Percentiles rank a stretch among this genome's conserved stretches.
These are phyloP conservation scores for Melinaea menophilus DNA, from an alignment of 2,888 invertebrate genomes.

Conservation along the genomic window DNA sequence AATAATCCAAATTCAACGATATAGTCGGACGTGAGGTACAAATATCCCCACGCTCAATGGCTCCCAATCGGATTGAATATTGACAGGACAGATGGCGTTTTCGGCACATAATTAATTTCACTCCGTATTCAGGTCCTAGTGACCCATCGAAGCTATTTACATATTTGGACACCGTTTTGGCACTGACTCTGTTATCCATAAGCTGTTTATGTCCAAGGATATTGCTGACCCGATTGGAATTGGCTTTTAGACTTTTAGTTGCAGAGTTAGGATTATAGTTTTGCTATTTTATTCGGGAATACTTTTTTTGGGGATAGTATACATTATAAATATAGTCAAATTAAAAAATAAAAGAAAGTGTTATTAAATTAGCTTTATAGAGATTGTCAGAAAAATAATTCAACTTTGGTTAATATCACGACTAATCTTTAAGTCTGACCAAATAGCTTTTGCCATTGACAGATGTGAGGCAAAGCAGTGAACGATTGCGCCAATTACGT, in stretches of 20 bases:
- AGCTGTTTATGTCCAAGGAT: constrained; percentile 19
- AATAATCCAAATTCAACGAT: constrained; percentile 1
- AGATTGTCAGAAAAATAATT: too few species aligned
- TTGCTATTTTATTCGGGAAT: too few species aligned
- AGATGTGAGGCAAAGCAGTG: constrained; percentile 35
- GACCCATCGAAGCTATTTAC: constrained; percentile 49
- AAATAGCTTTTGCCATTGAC: constrained; percentile 37
- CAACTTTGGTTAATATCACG: too few species aligned
- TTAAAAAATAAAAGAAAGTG: too few species aligned
- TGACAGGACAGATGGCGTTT: constrained; percentile 71
- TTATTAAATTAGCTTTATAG: too few species aligned
- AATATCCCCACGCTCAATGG: constrained; percentile 28
- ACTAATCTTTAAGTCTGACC: neutral
- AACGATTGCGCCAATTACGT: constrained; percentile 45
- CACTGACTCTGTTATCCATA: constrained; percentile 24
- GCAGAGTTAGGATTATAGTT: neutral
- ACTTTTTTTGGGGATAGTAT: too few species aligned
- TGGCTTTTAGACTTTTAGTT: constrained; percentile 3
- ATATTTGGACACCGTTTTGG: constrained; percentile 35
- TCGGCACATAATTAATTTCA: constrained; percentile 72
- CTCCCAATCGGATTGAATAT: constrained; percentile 71
- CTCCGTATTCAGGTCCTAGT: constrained; percentile 45
- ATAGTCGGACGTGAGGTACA: constrained; percentile 8
- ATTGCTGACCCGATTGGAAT: constrained; percentile 12
- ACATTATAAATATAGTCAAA: too few species aligned